phyloP scores from a whole-genome alignment of 1,140 invertebrate species.

The Piezodorus guildinii region DNA sequence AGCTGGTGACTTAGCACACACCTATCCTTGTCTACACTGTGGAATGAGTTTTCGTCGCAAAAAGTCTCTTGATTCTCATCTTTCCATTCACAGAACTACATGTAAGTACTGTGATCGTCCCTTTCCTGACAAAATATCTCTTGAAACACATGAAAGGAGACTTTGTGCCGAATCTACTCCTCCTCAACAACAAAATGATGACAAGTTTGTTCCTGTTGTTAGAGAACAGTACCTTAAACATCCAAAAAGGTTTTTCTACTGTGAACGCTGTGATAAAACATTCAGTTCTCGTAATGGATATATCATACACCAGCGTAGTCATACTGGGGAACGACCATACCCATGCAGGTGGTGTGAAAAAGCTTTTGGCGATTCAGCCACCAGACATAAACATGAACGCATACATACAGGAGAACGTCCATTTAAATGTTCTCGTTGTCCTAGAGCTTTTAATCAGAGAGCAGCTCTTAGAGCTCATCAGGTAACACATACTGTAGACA shows the following conservation, averaged over 20 bases:
- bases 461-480: constrained; percentile 29
- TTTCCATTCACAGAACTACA: constrained; percentile 21
- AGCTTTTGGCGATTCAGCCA: constrained; percentile 51
- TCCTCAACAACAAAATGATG: not conserved
- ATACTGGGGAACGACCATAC: constrained; percentile 66
- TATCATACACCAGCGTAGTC: constrained; percentile 54
- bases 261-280: constrained; percentile 42
- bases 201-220: not conserved
- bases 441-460: constrained; percentile 44
- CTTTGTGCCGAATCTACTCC: constrained; percentile 11
- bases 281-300: constrained; percentile 51
- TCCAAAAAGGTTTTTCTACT: constrained; percentile 37
- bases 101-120: constrained; percentile 25
- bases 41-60: constrained; percentile 24
- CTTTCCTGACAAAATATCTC: constrained; percentile 21
- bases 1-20: constrained; percentile 23
- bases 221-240: constrained; percentile 13
- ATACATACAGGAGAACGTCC: constrained; percentile 48
- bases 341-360: constrained; percentile 60
- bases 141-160: constrained; percentile 22
- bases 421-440: constrained; percentile 44
- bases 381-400: constrained; percentile 38
- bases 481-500: constrained; percentile 26
- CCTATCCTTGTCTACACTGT: constrained; percentile 25
- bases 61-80: constrained; percentile 24